Evolutionary conservation across 2,888 invertebrate genomes (phyloP).

Genomic region (Cotesia congregata): DNA sequence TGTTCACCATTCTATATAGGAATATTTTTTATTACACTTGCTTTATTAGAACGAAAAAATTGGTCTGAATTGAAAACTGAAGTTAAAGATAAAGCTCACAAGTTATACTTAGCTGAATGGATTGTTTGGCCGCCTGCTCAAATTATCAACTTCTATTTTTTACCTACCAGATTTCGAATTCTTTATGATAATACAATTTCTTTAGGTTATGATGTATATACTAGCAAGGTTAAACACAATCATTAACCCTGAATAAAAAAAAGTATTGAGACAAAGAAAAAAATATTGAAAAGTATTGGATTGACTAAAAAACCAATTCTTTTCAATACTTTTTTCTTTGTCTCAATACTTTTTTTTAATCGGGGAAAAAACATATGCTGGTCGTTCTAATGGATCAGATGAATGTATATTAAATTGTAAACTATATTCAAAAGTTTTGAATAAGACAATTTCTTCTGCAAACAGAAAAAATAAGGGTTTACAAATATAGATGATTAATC

Average conservation of each 20-base stretch:
- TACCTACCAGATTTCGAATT: constrained; percentile 87
- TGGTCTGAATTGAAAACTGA: constrained; percentile 77
- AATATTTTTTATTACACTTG: constrained; percentile 83
- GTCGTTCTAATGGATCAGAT: background rate
- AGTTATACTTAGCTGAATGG: constrained; percentile 90
- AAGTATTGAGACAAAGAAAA: no score
- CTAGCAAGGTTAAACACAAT: constrained; percentile 82
- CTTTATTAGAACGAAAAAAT: constrained; percentile 78
- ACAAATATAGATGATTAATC: no score
- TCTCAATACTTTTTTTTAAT: no score
- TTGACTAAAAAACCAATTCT: no score
- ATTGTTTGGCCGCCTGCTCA: constrained; percentile 94
- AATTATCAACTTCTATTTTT: constrained; percentile 89
- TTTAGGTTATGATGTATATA: constrained; percentile 87
- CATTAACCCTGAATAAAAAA: no score
- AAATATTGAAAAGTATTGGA: no score
- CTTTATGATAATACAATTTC: constrained; percentile 90
- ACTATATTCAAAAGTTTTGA: no score
- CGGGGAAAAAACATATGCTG: background rate
- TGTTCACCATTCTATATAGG: constrained; percentile 86
- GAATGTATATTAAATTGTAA: background rate
- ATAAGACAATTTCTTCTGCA: no score
- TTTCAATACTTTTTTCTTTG: no score
- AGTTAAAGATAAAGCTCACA: constrained; percentile 81
- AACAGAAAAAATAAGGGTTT: no score